Evolutionary conservation across 2,113 vertebrate genomes (phyloP).

Genomic region (Cyphotilapia sp.): DNA sequence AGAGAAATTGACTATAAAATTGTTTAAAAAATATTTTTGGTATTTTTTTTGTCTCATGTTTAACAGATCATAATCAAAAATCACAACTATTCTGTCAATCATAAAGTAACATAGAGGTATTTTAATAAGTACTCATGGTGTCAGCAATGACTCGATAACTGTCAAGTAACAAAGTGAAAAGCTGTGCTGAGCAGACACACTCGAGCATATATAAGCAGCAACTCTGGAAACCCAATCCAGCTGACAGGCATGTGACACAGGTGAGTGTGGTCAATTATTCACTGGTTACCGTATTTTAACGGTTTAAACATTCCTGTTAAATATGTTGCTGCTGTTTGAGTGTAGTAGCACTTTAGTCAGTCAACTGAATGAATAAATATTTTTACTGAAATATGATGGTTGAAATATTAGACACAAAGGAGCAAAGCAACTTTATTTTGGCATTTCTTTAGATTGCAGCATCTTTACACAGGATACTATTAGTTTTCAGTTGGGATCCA

Average conservation of each 20-base stretch:
- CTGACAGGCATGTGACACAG: not conserved
- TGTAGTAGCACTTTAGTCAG: not conserved
- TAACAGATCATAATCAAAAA: not conserved
- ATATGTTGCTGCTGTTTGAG: not conserved
- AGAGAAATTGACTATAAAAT: not conserved
- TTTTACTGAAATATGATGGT: not conserved
- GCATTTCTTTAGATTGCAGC: not conserved
- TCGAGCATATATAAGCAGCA: not conserved
- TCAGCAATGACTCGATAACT: not conserved
- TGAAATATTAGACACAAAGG: not conserved
- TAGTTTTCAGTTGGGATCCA: not conserved
- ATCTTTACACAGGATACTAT: not conserved
- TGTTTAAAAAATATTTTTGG: not conserved
- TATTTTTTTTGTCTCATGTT: not conserved
- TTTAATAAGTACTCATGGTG: not conserved
- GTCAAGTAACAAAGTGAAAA: not conserved
- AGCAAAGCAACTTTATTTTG: not conserved
- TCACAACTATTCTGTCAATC: not conserved
- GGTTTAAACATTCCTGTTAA: not conserved
- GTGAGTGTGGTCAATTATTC: not conserved
- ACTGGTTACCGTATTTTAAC: not conserved
- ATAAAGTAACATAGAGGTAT: not conserved
- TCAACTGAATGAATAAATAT: not conserved
- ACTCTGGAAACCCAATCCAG: not conserved
- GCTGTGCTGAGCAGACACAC: not conserved